Percentiles rank a stretch among this genome's conserved stretches.
phyloP scores from a whole-genome alignment of 2,888 invertebrate genomes.

The Lepidochrysops patricia region DNA sequence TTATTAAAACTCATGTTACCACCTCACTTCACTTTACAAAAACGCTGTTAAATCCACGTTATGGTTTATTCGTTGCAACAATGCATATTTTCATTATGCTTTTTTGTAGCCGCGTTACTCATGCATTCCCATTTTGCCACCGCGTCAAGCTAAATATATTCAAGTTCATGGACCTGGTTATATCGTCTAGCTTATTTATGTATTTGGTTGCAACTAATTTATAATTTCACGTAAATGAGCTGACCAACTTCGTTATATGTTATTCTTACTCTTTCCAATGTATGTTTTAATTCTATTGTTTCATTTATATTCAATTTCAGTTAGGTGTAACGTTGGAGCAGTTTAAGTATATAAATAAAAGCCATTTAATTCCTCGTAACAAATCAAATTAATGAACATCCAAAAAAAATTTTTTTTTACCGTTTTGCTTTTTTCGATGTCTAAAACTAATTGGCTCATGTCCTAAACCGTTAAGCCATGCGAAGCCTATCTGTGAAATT shows the following conservation, averaged over 20 bases:
- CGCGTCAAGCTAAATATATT: constrained; percentile 40
- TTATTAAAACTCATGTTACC: not conserved
- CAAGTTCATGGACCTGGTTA: constrained; percentile 60
- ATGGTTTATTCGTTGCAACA: not conserved
- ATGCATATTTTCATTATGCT: constrained; percentile 19
- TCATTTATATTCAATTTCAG: too few relatives aligned
- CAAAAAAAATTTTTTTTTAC: not conserved
- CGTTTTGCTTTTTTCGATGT: not conserved
- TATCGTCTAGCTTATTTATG: constrained; percentile 35
- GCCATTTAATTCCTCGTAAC: not conserved
- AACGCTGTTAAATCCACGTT: not conserved
- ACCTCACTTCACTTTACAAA: not conserved
- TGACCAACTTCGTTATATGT: not conserved
- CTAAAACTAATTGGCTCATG: constrained; percentile 1
- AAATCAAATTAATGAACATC: not conserved
- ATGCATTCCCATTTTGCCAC: constrained; percentile 25
- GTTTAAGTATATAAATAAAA: too few relatives aligned
- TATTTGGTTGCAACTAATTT: constrained; percentile 12
- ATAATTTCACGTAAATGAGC: not conserved
- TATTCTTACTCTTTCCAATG: not conserved
- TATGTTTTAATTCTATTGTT: too few relatives aligned
- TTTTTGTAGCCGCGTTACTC: constrained; percentile 25
- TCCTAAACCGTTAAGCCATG: not conserved
- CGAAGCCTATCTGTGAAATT: constrained; percentile 4
- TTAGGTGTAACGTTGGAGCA: too few relatives aligned